phyloP scores from a whole-genome alignment of 1,140 invertebrate genomes.

The Pollicipes pollicipes region DNA sequence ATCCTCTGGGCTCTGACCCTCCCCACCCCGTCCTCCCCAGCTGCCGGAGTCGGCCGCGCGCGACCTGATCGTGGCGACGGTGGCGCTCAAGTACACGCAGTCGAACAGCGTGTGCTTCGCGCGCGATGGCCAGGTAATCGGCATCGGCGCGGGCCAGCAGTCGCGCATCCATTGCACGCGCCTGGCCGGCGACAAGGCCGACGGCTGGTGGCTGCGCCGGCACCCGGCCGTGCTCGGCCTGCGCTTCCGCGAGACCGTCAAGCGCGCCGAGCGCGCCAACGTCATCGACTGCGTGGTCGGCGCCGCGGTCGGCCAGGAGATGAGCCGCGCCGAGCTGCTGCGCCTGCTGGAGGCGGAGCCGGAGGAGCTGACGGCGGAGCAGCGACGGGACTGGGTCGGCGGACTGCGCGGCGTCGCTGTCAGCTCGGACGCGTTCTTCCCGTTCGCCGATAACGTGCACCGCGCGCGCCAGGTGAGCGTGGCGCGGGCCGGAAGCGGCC shows the following conservation, averaged over 20 bases:
- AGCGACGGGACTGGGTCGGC: slow-evolving; percentile 59
- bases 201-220: slow-evolving; percentile 93
- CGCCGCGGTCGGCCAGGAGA: slow-evolving; percentile 37
- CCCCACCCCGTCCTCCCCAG: slow-evolving; percentile 23
- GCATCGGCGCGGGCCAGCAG: slow-evolving; percentile 94
- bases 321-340: slow-evolving; percentile 46
- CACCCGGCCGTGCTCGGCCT: slow-evolving; percentile 71
- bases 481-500: no score
- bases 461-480: slow-evolving; percentile 63
- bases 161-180: slow-evolving; percentile 93
- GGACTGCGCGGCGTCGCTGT: slow-evolving; percentile 68
- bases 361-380: slow-evolving; percentile 36
- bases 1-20: no score
- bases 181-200: slow-evolving; percentile 91
- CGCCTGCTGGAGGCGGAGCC: slow-evolving; percentile 55
- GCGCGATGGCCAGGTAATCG: slow-evolving; percentile 78
- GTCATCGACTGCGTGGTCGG: slow-evolving; percentile 70
- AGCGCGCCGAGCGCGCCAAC: slow-evolving; percentile 84
- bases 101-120: slow-evolving; percentile 93
- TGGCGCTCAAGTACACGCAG: slow-evolving; percentile 94
- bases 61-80: slow-evolving; percentile 87
- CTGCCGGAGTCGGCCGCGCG: slow-evolving; percentile 55
- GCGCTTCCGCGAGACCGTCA: slow-evolving; percentile 75
- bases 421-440: slow-evolving; percentile 97
- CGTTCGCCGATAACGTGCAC: slow-evolving; percentile 94